These are phyloP conservation scores for Megaceryle alcyon DNA, from an alignment of 2,797 vertebrate genomes.

Conservation along the genomic window DNA sequence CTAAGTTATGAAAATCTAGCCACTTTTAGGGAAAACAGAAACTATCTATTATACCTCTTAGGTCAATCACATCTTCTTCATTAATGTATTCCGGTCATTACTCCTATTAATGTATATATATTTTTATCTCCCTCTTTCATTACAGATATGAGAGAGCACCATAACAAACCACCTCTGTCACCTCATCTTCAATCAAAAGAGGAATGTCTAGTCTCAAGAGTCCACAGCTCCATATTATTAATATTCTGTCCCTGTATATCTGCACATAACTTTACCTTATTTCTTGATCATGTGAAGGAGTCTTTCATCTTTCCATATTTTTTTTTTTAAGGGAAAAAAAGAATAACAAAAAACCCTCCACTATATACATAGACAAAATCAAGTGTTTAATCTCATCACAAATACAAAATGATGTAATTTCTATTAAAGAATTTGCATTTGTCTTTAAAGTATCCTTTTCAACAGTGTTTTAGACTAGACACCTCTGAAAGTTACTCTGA, in stretches of 20 bases:
- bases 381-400: background rate
- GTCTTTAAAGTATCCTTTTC: background rate
- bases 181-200: constrained; percentile 17
- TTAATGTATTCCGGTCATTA: background rate
- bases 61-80: background rate
- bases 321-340: background rate
- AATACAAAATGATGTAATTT: background rate
- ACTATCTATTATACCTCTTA: background rate
- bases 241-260: background rate
- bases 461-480: background rate
- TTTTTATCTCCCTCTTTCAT: background rate
- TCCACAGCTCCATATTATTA: background rate
- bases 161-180: background rate
- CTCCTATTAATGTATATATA: background rate
- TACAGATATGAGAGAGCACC: background rate
- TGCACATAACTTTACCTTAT: background rate
- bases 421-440: background rate
- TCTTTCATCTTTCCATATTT: background rate
- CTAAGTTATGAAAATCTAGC: constrained; percentile 1
- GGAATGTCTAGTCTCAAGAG: background rate
- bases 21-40: constrained; percentile 12
- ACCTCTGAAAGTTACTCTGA: background rate
- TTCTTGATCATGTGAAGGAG: background rate
- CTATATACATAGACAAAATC: background rate
- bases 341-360: background rate